Base-by-base conservation (phyloP, 2,888 invertebrate species). In the Tryphoninae sp. region DNA sequence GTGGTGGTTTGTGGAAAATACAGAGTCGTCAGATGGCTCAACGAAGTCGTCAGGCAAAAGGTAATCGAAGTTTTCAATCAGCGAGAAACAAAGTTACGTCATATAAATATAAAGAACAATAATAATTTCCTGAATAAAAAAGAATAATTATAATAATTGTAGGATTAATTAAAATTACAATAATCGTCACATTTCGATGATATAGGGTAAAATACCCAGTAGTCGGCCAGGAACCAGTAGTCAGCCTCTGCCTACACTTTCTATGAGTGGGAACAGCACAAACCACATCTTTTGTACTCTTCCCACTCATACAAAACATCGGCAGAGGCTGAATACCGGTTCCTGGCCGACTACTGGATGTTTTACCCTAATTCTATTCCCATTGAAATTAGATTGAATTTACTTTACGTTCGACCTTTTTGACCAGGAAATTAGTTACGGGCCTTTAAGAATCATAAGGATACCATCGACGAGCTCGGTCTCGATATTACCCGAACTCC, bases 1-100 rank as follows among this genome's bases (percentile, higher is more conserved):
- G 81, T 87, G 2, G 77, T 89, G 13, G 85, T 86, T 4, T 92
- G 92, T 68, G 89, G 91, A 6, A 92, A 91, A 78, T 92, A 90
- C 83, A 88, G 87, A 81, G 88, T 88, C 3, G 88, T 90, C 4
- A 86, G 87, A 61, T 92, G 91, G 91, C 81, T 92, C 9, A 87
- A 91, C 74, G 83, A 90, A 76, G 74, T 89, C 42, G 89, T 87
- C 2, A 87, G 84, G 61, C 87, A 91, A 73, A 91, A 91, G 90
- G 92, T 92, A 86, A 7, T 13, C 26, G 0, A 83, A 73, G 55
- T 8, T 22, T 23, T 61, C 59, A 13, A n/a, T 1, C 16, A 19
- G 40, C 8, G n/a, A 33, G 7, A 72, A 13, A 26, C 2, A 1
- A 11, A 7, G 16, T 67, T 22, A 67, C 23, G 13, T 22, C 7